phyloP scores from a whole-genome alignment of 2,888 invertebrate species.

The Galeruca laticollis region DNA sequence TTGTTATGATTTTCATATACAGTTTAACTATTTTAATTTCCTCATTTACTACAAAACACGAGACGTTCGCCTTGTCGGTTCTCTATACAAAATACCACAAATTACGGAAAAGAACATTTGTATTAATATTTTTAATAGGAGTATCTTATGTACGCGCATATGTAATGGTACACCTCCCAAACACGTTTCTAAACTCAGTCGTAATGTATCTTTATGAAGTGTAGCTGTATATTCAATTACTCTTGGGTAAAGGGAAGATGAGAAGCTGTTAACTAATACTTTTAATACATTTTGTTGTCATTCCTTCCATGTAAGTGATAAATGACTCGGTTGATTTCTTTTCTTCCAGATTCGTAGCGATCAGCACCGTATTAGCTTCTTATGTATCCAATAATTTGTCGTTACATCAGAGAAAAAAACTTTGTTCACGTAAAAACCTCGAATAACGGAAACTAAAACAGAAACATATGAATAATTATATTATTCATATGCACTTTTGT shows the following conservation, averaged over 20 bases:
- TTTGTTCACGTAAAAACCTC: too few species aligned
- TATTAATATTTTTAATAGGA: not conserved
- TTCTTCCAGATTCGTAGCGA: constrained; percentile 2
- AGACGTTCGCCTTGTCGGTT: too few species aligned
- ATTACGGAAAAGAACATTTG: not conserved
- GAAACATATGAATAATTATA: too few species aligned
- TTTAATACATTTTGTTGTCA: constrained; percentile 40
- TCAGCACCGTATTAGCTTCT: not conserved
- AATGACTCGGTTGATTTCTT: constrained; percentile 26
- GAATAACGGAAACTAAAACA: too few species aligned
- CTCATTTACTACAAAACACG: too few species aligned
- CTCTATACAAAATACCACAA: too few species aligned
- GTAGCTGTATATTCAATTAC: constrained; percentile 43
- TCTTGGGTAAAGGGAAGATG: constrained; percentile 19
- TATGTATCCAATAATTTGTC: too few species aligned
- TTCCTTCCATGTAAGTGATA: constrained; percentile 29
- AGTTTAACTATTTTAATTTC: too few species aligned
- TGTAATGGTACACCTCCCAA: constrained; percentile 37
- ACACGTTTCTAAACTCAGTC: constrained; percentile 36
- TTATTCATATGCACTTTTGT: too few species aligned
- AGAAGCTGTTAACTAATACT: constrained; percentile 43
- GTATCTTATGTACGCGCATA: constrained; percentile 30
- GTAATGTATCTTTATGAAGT: constrained; percentile 43
- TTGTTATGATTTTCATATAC: too few species aligned
- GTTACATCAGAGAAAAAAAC: too few species aligned